Base-by-base conservation (phyloP, 1,140 invertebrate genomes). In the Drosophila kanapiae region DNA sequence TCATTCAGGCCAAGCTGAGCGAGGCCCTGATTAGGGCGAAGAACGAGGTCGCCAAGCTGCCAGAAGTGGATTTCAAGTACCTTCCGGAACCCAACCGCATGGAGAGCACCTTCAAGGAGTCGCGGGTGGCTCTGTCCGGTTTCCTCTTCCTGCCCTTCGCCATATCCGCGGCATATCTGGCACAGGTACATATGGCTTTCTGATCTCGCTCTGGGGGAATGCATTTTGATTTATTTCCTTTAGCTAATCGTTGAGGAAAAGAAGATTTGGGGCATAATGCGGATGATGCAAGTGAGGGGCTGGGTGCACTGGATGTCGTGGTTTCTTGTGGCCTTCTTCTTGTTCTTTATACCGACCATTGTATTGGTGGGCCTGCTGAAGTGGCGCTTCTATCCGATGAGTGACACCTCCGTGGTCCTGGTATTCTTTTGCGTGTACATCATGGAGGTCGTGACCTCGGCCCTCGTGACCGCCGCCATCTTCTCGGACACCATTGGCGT, bases 241-340 rank as follows among this genome's bases (percentile, higher is more conserved):
- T 31, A 94, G 86, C 91, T 93, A 38, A 94, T 95, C 48, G 94
- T 94, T 3, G 87, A 92, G 0, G 95, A 95, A 72, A 95, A 95
- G 67, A 94, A 95, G 57, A 71, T 95, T 11, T 95, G 95, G 93
- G 96, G 97, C 94, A 95, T 96, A 4, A 96, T 97, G 96, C 96
- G 96, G 88, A 95, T 97, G 87, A 97, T 98, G 96, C 97, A 97
- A 3, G 91, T 98, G 23, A 94, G 95, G 6, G 95, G 95, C 62
- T 97, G 95, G 95, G 80, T 97, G 27, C 96, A 97, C 82, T 97
- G 97, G 96, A 82, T 94, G 4, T 96, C 96, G 2, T 97, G 97
- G 96, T 97, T 97, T 83, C 92, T 96, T 31, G 96, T 97, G 77
- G 94, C 95, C 49, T 95, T 96, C 65, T 82, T 95, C 6, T 95